Conservation (phyloP, 2,888 invertebrate genomes). For the Patella pellucida region DNA sequence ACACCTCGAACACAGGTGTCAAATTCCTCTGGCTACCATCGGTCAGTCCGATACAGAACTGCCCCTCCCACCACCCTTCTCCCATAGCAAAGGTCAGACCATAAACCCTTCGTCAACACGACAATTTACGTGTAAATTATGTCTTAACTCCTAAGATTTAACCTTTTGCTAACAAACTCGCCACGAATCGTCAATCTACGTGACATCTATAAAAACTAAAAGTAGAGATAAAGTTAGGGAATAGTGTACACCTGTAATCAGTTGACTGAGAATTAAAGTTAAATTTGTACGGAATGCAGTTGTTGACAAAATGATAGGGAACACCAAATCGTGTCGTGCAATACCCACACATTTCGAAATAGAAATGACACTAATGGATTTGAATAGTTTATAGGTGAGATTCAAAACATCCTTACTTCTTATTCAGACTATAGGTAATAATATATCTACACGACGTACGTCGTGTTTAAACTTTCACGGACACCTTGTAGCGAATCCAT, state of each 20-base stretch:
- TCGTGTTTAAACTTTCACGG: too few relatives aligned
- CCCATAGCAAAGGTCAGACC: neutral
- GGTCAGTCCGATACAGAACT: neutral
- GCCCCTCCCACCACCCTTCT: slow-evolving; percentile 3
- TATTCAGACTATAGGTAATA: too few relatives aligned
- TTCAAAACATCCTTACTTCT: too few relatives aligned
- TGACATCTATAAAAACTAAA: neutral
- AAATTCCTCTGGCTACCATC: neutral
- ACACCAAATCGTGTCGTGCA: too few relatives aligned
- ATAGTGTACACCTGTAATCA: slow-evolving; percentile 3
- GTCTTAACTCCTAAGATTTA: slow-evolving; percentile 8
- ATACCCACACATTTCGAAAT: too few relatives aligned
- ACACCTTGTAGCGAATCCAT: too few relatives aligned
- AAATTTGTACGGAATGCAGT: slow-evolving; percentile 5
- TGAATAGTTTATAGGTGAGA: too few relatives aligned
- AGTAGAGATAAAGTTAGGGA: neutral
- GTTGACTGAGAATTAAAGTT: slow-evolving; percentile 4
- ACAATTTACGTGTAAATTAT: slow-evolving; percentile 11
- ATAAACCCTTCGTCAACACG: neutral
- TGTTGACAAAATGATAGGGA: neutral
- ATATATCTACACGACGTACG: too few relatives aligned
- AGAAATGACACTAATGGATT: too few relatives aligned
- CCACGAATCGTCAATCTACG: neutral
- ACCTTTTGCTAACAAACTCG: slow-evolving; percentile 2
- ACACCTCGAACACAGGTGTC: slow-evolving; percentile 7